These are phyloP conservation scores for Irena cyanogastra DNA, from an alignment of 2,113 vertebrate species.

Conservation along the genomic window DNA sequence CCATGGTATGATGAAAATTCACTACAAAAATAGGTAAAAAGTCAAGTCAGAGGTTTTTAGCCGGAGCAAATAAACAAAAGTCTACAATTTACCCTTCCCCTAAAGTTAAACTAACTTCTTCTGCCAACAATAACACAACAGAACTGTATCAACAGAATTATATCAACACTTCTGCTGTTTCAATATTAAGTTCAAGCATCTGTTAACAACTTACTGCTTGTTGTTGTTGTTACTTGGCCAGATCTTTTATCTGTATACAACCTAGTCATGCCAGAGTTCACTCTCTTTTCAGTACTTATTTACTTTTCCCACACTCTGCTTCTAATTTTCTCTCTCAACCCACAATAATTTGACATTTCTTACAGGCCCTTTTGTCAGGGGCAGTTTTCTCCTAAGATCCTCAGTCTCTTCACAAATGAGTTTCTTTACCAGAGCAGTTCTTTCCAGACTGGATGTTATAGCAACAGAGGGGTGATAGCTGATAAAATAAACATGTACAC, in stretches of 20 bases:
- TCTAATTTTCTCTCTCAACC: conserved; percentile 2
- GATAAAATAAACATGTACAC: not conserved
- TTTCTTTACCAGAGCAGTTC: not conserved
- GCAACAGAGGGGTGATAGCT: not conserved
- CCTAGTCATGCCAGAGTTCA: not conserved
- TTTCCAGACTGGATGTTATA: not conserved
- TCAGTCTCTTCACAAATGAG: not conserved
- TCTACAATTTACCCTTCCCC: conserved; percentile 30
- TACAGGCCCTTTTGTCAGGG: not conserved
- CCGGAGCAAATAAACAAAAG: conserved; percentile 35
- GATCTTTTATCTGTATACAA: conserved; percentile 51
- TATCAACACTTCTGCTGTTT: conserved; percentile 58
- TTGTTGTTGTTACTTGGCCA: conserved; percentile 56
- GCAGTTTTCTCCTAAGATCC: not conserved
- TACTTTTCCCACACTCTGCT: conserved; percentile 53
- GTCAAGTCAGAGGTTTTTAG: conserved; percentile 36
- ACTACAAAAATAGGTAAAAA: conserved; percentile 52
- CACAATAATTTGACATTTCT: not conserved
- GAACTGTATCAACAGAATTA: conserved; percentile 36
- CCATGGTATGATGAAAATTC: conserved; percentile 28
- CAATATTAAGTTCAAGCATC: conserved; percentile 53
- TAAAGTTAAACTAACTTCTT: conserved; percentile 23
- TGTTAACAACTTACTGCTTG: conserved; percentile 61
- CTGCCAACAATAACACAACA: conserved; percentile 53
- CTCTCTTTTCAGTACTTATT: conserved; percentile 41